Percentiles rank a stretch among this genome's conserved stretches.
These are phyloP conservation scores for Metopolophium dirhodum DNA, from an alignment of 1,140 invertebrate species.

Conservation along the genomic window DNA sequence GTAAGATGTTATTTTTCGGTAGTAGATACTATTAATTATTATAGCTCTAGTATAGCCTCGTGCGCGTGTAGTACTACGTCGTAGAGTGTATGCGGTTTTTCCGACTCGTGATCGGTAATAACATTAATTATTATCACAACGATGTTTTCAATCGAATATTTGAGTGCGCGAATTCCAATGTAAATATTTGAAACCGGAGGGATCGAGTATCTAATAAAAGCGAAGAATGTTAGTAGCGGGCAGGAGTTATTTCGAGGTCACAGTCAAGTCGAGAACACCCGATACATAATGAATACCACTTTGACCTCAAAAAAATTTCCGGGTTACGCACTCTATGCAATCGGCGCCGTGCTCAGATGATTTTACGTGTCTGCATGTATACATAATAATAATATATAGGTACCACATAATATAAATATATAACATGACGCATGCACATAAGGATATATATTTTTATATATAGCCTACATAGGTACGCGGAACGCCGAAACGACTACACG, in stretches of 20 bases:
- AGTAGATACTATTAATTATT: background rate
- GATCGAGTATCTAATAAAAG: background rate
- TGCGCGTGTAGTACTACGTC: background rate
- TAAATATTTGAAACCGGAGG: slow-evolving; percentile 25
- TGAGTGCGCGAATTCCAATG: background rate
- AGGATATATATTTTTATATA: background rate
- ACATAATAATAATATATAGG: background rate
- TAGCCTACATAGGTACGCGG: background rate
- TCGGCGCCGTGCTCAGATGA: background rate
- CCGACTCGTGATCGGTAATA: background rate
- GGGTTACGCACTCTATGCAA: slow-evolving; percentile 48
- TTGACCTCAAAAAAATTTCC: slow-evolving; percentile 54
- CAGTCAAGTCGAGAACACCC: slow-evolving; percentile 33
- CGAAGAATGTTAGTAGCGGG: slow-evolving; percentile 27
- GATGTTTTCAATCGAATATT: background rate
- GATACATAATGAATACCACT: slow-evolving; percentile 19
- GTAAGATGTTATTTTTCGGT: background rate
- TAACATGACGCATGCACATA: background rate
- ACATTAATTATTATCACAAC: background rate
- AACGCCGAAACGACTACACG: background rate
- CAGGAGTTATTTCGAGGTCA: slow-evolving; percentile 44
- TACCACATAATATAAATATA: background rate
- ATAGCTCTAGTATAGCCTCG: background rate
- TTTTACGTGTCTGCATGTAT: background rate
- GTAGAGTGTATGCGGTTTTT: background rate